Evolutionary conservation across 2,888 invertebrate genomes (phyloP), one percentile per base, ranked within the genome.

Genomic region (Uloborus plumipes): DNA sequence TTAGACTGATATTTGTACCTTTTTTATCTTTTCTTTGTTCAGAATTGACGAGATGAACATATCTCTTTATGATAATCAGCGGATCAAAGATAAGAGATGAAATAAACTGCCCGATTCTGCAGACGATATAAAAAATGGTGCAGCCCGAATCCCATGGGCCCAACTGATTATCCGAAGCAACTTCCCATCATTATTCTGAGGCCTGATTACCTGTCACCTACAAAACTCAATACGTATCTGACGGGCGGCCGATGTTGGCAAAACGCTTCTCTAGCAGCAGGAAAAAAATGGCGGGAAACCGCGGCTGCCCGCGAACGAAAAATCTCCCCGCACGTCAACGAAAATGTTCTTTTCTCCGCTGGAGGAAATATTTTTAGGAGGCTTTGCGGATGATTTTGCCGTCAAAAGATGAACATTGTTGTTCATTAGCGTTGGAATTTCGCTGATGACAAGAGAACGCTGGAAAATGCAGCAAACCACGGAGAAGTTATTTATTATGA

Each of bases 121-220:
- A 50, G 61, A 62, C 13, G 16, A 53, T 39, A 72, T 61, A 66
- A 73, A 67, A 69, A 26, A 71, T 31, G 31, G 11, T 64, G 49
- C 65, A 39, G 39, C 39, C 11, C 9, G 39, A 39, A 64, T 71
- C 71, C 53, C 55, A 31, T 49, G 47, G 62, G 47, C 39, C n/a
- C 62, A 14, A 53, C 22, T 71, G 77, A 78, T 78, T 78, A 78
- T 65, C 47, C 49, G 70, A n/a, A 14, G 20, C 71, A 72, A 79
- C 67, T 79, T 79, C 79, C 79, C 73, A 73, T 79, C 79, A 79
- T 79, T 73, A 79, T 79, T 79, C 79, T 66, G 62, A 20, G 67
- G 50, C 72, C 61, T 73, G 67, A 73, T 79, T 79, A 79, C 66
- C 79, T 72, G 73, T 72, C 72, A 79, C 50, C 66, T 26, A 15